Evolutionary conservation across 2,888 invertebrate genomes (phyloP), one percentile per base, ranked within the genome.

Genomic region (Molorchus minor): DNA sequence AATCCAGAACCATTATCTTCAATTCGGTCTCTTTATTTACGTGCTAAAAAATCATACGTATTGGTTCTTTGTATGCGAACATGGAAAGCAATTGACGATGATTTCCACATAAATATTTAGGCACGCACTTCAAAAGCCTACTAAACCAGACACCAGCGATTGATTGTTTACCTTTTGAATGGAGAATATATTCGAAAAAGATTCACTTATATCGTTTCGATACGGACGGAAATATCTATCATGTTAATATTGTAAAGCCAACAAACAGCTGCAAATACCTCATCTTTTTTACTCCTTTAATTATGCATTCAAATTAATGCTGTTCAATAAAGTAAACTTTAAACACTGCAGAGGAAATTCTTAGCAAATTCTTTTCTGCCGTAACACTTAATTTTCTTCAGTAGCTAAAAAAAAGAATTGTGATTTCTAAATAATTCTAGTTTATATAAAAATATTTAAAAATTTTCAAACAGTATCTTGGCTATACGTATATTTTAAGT

Each of bases 121-220:
- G 12, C 20, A 20, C 35, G 35, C 49, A 49, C 38, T 49, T 38
- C 38, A 49, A 38, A 49, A 38, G 13, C 49, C 16, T 38, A 49
- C 38, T 38, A 38, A 49, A 21, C 2, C 38, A n/a, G 49, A 38
- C 16, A 21, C 17, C 25, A 49, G 7, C 19, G 49, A 49, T 49
- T 49, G 49, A 49, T 54, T 54, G 44, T 54, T 54, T 54, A 54
- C 33, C 41, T 54, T 54, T 25, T 15, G 45, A 53, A 53, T 33
- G 16, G 15, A 54, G 36, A 41, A 44, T 54, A 54, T 36, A 36
- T 35, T 30, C 25, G 25, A 8, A 15, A 41, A 52, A 51, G 38
- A 38, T 38, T 41, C 54, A 54, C 44, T 54, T 54, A 45, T 45
- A 44, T 54, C 54, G 16, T 35, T 35, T 54, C 44, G 17, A 20